A percentile compares a stretch with the other conserved stretches of the same genome.
Evolutionary conservation across 2,113 vertebrate species (phyloP).

Genomic region (Protobothrops mucrosquamatus): DNA sequence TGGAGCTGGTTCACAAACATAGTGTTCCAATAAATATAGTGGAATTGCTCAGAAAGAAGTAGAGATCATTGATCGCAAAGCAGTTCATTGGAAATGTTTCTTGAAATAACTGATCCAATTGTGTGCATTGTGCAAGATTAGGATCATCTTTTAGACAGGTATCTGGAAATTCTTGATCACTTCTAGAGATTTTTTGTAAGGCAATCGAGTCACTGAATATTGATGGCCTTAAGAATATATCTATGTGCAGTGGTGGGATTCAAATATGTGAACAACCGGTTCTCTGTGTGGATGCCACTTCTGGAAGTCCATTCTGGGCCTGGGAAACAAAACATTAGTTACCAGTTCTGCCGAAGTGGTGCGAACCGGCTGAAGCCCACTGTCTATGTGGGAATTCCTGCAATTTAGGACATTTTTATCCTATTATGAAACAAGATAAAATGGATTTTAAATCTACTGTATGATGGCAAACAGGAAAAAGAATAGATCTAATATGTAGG

Average conservation of each 20-base stretch:
- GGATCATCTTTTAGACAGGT: background rate
- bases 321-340: too few relatives aligned
- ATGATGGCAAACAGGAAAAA: background rate
- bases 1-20: background rate
- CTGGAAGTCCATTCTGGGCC: too few relatives aligned
- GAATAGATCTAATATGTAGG: too few relatives aligned
- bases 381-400: background rate
- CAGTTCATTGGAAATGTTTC: background rate
- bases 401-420: background rate
- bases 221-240: background rate
- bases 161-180: too few relatives aligned
- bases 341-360: too few relatives aligned
- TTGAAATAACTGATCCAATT: background rate
- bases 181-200: background rate
- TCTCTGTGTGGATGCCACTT: too few relatives aligned
- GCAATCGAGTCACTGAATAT: background rate
- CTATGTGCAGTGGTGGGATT: too few relatives aligned
- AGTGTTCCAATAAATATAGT: background rate
- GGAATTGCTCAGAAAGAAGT: background rate
- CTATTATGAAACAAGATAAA: background rate
- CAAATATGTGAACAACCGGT: too few relatives aligned
- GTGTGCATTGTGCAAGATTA: background rate
- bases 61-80: background rate
- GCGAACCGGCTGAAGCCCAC: too few relatives aligned
- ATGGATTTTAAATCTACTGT: background rate